A percentile compares a stretch with the other conserved stretches of the same genome.
These are phyloP conservation scores for Paralichthys olivaceus DNA, from an alignment of 2,113 vertebrate genomes.

Conservation along the genomic window DNA sequence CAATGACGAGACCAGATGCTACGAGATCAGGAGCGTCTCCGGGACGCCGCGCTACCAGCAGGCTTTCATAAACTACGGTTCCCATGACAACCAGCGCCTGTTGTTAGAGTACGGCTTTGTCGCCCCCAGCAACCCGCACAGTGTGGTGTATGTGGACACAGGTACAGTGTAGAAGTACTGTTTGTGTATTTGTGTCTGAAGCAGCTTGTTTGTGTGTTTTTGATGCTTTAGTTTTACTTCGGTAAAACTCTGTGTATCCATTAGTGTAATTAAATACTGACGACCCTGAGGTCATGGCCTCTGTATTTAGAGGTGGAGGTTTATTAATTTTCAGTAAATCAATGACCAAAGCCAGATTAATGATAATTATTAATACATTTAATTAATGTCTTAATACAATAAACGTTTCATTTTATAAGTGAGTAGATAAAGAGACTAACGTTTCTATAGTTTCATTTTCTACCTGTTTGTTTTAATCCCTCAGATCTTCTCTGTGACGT, in stretches of 20 bases:
- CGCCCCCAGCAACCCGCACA: slow-evolving; percentile 86
- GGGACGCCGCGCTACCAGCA: slow-evolving; percentile 81
- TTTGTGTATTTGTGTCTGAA: too few relatives aligned
- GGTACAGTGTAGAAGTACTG: slow-evolving; percentile 72
- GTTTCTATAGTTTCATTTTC: neutral
- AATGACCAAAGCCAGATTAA: too few relatives aligned
- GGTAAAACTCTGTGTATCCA: too few relatives aligned
- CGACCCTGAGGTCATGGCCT: too few relatives aligned
- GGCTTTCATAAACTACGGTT: slow-evolving; percentile 93
- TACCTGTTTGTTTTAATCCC: neutral
- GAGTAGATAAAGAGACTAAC: too few relatives aligned
- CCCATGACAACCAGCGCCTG: slow-evolving; percentile 91
- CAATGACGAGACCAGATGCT: slow-evolving; percentile 84
- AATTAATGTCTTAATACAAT: too few relatives aligned
- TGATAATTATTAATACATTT: too few relatives aligned
- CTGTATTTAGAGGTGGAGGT: too few relatives aligned
- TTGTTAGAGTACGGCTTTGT: slow-evolving; percentile 95
- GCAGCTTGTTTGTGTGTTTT: too few relatives aligned
- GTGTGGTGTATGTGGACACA: slow-evolving; percentile 86
- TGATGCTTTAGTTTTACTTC: too few relatives aligned
- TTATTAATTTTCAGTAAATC: too few relatives aligned
- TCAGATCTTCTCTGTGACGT: slow-evolving; percentile 84
- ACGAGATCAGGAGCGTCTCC: slow-evolving; percentile 85
- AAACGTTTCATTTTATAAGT: neutral
- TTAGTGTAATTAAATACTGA: too few relatives aligned